These are phyloP conservation scores for Chloroclystis v-ata DNA, from an alignment of 2,888 invertebrate genomes.

Conservation along the genomic window DNA sequence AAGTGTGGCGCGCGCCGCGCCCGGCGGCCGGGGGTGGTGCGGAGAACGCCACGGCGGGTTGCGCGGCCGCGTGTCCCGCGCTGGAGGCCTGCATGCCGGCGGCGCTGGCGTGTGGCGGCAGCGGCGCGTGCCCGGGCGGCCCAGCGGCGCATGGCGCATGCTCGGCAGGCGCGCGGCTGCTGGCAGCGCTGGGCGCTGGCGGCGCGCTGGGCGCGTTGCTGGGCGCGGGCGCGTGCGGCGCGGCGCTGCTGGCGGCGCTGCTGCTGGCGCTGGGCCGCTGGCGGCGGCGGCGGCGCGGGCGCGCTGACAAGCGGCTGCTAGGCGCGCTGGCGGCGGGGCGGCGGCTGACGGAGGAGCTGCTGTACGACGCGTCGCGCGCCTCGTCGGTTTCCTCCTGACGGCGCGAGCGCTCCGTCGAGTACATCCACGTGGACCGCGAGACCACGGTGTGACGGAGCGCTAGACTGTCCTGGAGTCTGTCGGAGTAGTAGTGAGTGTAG, in stretches of 20 bases:
- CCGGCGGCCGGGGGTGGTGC: constrained; percentile 28
- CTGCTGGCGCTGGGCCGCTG: constrained; percentile 74
- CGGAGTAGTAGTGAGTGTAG: not conserved
- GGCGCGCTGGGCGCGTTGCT: constrained; percentile 82
- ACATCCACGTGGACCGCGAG: constrained; percentile 94
- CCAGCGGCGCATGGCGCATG: constrained; percentile 81
- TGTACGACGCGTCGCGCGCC: constrained; percentile 80
- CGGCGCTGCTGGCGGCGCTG: constrained; percentile 66
- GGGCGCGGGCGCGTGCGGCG: constrained; percentile 46
- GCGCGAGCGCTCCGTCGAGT: constrained; percentile 92
- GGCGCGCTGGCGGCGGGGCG: constrained; percentile 79
- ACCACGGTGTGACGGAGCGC: constrained; percentile 87
- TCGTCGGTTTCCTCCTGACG: constrained; percentile 88
- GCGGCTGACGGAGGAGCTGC: constrained; percentile 83
- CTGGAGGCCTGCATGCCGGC: constrained; percentile 87
- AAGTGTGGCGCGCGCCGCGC: constrained; percentile 44
- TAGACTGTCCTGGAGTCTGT: not conserved
- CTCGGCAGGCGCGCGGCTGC: constrained; percentile 63
- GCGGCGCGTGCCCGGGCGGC: constrained; percentile 54
- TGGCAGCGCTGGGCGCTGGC: constrained; percentile 80
- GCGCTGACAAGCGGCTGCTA: constrained; percentile 79
- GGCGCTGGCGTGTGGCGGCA: constrained; percentile 86
- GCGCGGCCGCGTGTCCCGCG: constrained; percentile 79
- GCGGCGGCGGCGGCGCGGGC: constrained; percentile 67
- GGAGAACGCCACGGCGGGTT: constrained; percentile 48